Evolutionary conservation across 2,797 vertebrate genomes (phyloP), one percentile per base, ranked within the genome.

Genomic region (Trachurus trachurus): DNA sequence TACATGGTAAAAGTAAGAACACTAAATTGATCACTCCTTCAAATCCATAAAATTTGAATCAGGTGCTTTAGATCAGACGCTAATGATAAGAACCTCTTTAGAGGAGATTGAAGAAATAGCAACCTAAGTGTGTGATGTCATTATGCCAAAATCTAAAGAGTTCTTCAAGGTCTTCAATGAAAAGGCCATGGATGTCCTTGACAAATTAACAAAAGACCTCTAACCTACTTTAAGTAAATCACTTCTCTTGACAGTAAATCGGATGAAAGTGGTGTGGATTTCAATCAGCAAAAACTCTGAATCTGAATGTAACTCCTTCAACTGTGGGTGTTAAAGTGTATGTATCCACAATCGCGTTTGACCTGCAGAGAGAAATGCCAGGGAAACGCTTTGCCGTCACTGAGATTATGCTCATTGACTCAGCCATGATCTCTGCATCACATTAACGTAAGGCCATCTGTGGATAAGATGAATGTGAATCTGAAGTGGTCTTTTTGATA

Each of bases 91-190:
- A 26, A 15, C 5, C 26, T 26, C 26, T 26, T 26, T 26, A 26
- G 26, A 26, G 26, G 26, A 26, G 26, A 26, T 26, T 26, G 26
- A 26, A 26, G 26, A 26, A 26, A 26, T 26, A 53, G 29, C 58
- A 52, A 56, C 6, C 37, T 5, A 64, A 65, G 37, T 71, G 47
- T 63, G 13, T 34, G 17, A 57, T 61, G 56, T 72, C 58, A 67
- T 61, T 47, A 66, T 61, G 40, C 15, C 50, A 57, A 61, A 13
- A n/a, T 47, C 56, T 72, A 56, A 66, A 62, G 21, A 26, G 22
- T 12, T 29, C 2, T 54, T 22, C 22, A 13, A 15, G 52, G 12
- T 22, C 22, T 22, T 29, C 42, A 29, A 9, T 17, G 10, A 59
- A 44, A 44, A 44, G 40, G 21, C 17, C 19, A 16, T 19, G 9